phyloP scores from a whole-genome alignment of 2,113 vertebrate species.

The Ahaetulla prasina region DNA sequence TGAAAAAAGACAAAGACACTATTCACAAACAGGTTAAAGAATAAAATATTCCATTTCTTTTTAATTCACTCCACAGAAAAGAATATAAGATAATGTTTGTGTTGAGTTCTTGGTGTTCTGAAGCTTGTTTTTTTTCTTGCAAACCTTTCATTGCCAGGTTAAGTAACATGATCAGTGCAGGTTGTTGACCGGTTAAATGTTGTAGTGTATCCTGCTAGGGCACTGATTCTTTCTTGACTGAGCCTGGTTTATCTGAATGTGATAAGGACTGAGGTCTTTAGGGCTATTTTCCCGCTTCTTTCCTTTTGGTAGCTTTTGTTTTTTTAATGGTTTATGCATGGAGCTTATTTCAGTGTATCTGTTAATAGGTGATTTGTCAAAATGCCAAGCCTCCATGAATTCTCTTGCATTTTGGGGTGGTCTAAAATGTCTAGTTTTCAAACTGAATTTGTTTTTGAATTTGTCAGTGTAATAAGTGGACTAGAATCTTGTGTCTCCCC shows the following conservation, averaged over 20 bases:
- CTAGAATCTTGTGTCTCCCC: neutral
- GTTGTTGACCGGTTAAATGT: neutral
- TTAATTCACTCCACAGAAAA: neutral
- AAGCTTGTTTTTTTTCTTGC: neutral
- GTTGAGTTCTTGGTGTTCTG: neutral
- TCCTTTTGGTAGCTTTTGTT: neutral
- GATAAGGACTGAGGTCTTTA: neutral
- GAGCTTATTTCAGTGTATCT: neutral
- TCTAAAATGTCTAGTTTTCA: neutral
- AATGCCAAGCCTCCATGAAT: neutral
- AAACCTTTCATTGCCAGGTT: neutral
- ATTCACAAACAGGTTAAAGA: neutral
- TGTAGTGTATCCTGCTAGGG: neutral
- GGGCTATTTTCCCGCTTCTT: neutral
- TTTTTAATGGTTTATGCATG: neutral
- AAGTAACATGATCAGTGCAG: neutral
- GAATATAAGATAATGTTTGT: neutral
- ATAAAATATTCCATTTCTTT: neutral
- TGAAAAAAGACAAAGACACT: neutral
- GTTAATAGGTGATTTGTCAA: neutral
- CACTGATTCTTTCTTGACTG: neutral
- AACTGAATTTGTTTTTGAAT: neutral
- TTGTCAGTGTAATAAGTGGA: neutral
- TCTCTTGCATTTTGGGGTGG: neutral
- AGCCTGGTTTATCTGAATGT: neutral